Conservation (phyloP, 2,113 vertebrate species). For the Dasyprocta punctata region DNA sequence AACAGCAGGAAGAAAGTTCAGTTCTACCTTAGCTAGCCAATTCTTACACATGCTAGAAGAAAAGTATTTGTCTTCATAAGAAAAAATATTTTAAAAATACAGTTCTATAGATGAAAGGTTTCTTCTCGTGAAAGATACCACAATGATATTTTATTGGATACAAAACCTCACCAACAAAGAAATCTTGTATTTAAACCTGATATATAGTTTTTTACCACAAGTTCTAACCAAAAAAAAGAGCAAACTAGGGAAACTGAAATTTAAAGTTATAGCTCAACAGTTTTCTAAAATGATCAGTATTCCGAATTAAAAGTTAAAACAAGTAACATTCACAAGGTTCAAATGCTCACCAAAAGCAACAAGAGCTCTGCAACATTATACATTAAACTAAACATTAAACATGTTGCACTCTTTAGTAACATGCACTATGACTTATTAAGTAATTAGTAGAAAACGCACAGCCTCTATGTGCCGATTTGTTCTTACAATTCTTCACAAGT, state of each 20-base stretch:
- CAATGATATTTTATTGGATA: neutral
- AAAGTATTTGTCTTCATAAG: neutral
- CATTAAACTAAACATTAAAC: neutral
- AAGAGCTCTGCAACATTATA: neutral
- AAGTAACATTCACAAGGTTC: neutral
- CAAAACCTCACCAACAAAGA: conserved; percentile 40
- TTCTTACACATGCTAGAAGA: neutral
- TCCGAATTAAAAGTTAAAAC: conserved; percentile 16
- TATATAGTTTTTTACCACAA: neutral
- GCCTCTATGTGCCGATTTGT: neutral
- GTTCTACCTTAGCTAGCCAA: neutral
- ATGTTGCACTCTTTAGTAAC: neutral
- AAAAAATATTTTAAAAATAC: conserved; percentile 1
- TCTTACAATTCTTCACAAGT: neutral
- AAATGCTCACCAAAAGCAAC: conserved; percentile 21
- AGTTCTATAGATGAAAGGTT: conserved; percentile 13
- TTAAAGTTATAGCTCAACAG: conserved; percentile 44
- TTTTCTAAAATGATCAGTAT: conserved; percentile 2
- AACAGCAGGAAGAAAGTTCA: neutral
- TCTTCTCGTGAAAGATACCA: conserved; percentile 22
- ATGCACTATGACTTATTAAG: neutral
- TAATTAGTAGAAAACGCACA: neutral
- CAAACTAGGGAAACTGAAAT: neutral
- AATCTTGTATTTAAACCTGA: neutral
- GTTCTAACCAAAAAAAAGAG: conserved; percentile 29